Percentiles rank a stretch among this genome's conserved stretches.
These are phyloP conservation scores for Antrozous pallidus DNA, from an alignment of 2,797 vertebrate species.

Conservation along the genomic window DNA sequence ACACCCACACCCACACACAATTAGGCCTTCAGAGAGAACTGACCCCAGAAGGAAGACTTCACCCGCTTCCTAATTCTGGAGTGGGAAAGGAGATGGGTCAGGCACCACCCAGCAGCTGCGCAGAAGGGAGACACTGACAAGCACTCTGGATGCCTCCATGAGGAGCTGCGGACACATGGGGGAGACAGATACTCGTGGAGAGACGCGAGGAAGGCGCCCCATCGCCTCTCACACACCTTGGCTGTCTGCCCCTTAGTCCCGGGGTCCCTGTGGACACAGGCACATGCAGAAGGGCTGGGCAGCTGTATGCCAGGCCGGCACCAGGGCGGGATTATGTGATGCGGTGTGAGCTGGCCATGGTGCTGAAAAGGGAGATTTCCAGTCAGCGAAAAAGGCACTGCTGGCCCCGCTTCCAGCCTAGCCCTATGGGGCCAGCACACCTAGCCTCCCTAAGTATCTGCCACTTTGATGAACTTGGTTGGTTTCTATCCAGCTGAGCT, in stretches of 20 bases:
- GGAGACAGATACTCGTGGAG: conserved; percentile 71
- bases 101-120: not conserved
- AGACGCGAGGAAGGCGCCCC: not conserved
- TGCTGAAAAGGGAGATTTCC: conserved; percentile 24
- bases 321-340: fast-evolving
- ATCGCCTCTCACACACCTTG: not conserved
- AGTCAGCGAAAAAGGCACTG: not conserved
- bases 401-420: not conserved
- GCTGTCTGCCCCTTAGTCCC: not conserved
- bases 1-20: not conserved
- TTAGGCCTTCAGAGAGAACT: not conserved
- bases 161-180: conserved; percentile 61
- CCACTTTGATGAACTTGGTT: not conserved
- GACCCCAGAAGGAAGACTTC: not conserved
- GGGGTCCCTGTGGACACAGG: not conserved
- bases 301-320: not conserved
- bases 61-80: not conserved
- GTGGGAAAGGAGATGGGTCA: not conserved
- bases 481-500: not conserved
- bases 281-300: fast-evolving
- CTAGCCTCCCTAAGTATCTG: not conserved
- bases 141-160: not conserved
- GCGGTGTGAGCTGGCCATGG: not conserved
- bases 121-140: not conserved
- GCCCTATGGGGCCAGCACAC: not conserved